A percentile compares a stretch with the other conserved stretches of the same genome.
Conservation (phyloP, 2,797 vertebrate species). For the Notolepis coatsorum region DNA sequence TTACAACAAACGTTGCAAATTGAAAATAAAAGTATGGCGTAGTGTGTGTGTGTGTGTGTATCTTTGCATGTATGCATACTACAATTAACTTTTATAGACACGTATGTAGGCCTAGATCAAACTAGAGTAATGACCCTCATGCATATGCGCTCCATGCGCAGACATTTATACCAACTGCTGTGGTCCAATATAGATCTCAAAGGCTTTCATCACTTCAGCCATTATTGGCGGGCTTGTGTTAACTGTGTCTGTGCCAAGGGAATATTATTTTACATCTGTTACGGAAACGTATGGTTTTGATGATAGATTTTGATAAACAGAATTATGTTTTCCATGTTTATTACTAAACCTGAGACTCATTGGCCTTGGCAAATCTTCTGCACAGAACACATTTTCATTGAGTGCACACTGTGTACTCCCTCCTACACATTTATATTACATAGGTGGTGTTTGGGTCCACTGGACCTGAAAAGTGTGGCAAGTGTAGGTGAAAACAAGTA, state of each 20-base stretch:
- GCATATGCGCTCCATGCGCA: conserved; percentile 66
- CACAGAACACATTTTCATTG: too few species aligned
- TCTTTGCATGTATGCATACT: neutral
- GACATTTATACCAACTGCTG: conserved; percentile 40
- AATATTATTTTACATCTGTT: conserved; percentile 63
- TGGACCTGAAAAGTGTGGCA: too few species aligned
- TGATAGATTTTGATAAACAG: conserved; percentile 10
- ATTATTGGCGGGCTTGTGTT: conserved; percentile 62
- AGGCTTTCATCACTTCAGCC: conserved; percentile 58
- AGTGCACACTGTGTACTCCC: too few species aligned
- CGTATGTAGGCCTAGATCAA: conserved; percentile 9
- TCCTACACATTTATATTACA: too few species aligned
- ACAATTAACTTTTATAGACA: neutral
- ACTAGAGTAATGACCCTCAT: conserved; percentile 16
- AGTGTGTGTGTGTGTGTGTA: conserved; percentile 16
- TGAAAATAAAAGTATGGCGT: neutral
- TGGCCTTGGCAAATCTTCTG: too few species aligned
- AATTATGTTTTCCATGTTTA: neutral
- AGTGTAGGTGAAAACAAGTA: too few species aligned
- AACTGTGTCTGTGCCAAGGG: conserved; percentile 55
- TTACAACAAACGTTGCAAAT: neutral
- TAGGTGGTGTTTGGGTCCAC: too few species aligned
- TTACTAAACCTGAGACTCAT: neutral
- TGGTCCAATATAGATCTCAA: conserved; percentile 44
- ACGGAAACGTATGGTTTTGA: conserved; percentile 36